Conservation (phyloP, 2,888 invertebrate species). For the Stomorhina lunata region DNA sequence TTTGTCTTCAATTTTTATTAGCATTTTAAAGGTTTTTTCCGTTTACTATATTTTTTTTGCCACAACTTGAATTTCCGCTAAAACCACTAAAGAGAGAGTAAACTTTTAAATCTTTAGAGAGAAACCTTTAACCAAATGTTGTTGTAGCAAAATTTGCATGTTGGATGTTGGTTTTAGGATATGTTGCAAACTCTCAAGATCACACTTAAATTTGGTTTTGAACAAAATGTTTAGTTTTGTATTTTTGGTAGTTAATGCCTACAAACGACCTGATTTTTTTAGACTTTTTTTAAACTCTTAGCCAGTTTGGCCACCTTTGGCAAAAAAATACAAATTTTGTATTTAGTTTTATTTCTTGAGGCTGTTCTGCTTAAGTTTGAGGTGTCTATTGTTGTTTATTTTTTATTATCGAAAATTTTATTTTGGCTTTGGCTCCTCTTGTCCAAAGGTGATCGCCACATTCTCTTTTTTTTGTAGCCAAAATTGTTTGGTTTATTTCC, state of each 20-base stretch:
- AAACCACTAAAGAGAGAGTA: not conserved
- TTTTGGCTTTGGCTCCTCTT: constrained; percentile 39
- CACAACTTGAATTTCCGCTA: constrained; percentile 51
- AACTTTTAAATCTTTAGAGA: not conserved
- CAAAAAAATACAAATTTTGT: constrained; percentile 11
- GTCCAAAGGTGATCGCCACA: constrained; percentile 20
- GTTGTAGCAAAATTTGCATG: constrained; percentile 39
- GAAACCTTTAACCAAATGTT: not conserved
- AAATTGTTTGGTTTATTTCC: not conserved
- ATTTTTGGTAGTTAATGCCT: constrained; percentile 24
- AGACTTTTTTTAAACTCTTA: not conserved
- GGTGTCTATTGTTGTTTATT: constrained; percentile 24
- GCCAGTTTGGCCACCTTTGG: constrained; percentile 53
- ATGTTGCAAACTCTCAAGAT: not conserved
- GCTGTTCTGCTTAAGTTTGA: constrained; percentile 37
- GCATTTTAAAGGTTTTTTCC: constrained; percentile 61
- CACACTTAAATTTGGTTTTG: not conserved
- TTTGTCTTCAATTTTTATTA: constrained; percentile 44
- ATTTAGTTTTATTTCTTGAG: constrained; percentile 42
- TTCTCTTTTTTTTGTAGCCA: constrained; percentile 19
- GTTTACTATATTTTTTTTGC: constrained; percentile 21
- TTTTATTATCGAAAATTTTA: constrained; percentile 13
- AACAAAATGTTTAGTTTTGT: not conserved
- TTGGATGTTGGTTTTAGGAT: constrained; percentile 13
- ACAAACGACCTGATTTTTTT: constrained; percentile 58